Conservation (phyloP, 2,113 vertebrate species). For the Aegypius monachus region DNA sequence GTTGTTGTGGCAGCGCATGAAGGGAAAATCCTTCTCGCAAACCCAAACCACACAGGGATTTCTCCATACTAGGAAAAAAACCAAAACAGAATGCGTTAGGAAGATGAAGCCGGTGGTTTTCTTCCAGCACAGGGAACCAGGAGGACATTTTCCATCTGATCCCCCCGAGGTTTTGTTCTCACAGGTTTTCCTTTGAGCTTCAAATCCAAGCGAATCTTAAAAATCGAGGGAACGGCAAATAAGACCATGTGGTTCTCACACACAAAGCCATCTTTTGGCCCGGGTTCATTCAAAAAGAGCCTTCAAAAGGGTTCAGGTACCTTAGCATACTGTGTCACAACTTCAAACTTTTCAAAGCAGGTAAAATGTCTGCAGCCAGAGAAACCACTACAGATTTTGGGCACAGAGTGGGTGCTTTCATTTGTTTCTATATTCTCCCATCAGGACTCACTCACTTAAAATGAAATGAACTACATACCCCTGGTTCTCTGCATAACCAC, state of each 20-base stretch:
- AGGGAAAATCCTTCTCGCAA: constrained; percentile 53
- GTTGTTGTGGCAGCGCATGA: constrained; percentile 57
- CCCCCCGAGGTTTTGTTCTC: neutral
- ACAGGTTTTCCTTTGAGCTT: neutral
- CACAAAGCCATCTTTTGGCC: neutral
- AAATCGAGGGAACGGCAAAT: neutral
- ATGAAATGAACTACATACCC: neutral
- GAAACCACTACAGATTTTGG: neutral
- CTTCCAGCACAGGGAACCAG: neutral
- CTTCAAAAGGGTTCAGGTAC: neutral
- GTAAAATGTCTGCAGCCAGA: neutral
- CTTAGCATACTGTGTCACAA: neutral
- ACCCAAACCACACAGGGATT: constrained; percentile 44
- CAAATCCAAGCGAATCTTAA: neutral
- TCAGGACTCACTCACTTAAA: neutral
- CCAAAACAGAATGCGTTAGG: accelerated
- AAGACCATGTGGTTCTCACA: neutral
- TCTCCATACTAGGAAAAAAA: neutral
- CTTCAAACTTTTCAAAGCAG: neutral
- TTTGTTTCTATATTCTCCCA: neutral
- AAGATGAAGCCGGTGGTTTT: neutral
- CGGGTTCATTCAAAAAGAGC: neutral
- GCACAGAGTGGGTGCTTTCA: neutral
- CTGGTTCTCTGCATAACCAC: neutral
- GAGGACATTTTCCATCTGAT: neutral